Evolutionary conservation across 2,888 invertebrate genomes (phyloP).

Genomic region (Leptinotarsa tumamoca): DNA sequence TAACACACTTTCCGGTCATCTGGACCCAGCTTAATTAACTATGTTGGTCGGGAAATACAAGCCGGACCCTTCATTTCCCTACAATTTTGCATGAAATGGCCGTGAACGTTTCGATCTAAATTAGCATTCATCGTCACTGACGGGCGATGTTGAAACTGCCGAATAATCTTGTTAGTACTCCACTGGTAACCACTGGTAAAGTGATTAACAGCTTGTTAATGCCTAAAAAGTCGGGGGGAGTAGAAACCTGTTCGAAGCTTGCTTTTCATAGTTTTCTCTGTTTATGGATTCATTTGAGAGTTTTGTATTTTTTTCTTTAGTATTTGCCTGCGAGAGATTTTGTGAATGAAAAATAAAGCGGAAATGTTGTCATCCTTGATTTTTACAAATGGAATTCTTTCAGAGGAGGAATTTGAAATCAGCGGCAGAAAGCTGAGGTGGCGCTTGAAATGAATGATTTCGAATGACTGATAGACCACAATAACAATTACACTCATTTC

Average conservation of each 20-base stretch:
- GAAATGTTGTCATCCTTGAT: too few species aligned
- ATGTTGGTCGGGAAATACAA: not conserved
- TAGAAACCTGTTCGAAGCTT: not conserved
- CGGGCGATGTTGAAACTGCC: constrained; percentile 20
- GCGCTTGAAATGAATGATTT: too few species aligned
- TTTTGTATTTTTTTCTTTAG: not conserved
- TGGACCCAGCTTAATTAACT: not conserved
- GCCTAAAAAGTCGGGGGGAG: not conserved
- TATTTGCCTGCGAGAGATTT: too few species aligned
- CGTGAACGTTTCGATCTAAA: constrained; percentile 23
- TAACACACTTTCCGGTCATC: not conserved
- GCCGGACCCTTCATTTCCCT: constrained; percentile 26
- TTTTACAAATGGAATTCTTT: too few species aligned
- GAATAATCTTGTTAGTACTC: constrained; percentile 21
- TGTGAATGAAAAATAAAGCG: too few species aligned
- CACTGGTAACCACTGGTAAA: not conserved
- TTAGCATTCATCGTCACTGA: constrained; percentile 24
- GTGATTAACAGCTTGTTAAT: not conserved
- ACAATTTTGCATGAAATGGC: constrained; percentile 29
- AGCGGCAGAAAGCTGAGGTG: too few species aligned
- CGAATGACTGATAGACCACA: too few species aligned
- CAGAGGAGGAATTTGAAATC: too few species aligned
- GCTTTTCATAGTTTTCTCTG: not conserved
- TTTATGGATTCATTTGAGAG: not conserved
- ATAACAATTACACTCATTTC: too few species aligned